Conservation (phyloP, 2,113 vertebrate genomes). For the Megaleporinus macrocephalus region DNA sequence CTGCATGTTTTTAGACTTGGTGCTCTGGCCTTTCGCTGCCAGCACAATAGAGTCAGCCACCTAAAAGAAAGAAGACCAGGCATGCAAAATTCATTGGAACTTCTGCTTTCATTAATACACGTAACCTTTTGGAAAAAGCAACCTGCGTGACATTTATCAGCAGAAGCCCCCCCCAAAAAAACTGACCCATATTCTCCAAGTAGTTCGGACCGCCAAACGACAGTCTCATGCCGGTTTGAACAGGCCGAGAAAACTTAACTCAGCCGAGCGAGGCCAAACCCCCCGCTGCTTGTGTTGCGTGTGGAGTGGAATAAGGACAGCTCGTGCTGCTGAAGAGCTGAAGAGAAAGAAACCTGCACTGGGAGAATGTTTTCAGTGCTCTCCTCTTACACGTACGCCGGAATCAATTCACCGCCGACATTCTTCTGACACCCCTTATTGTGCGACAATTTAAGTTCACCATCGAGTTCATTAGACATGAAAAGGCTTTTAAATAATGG, state of each 20-base stretch:
- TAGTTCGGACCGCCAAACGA: slow-evolving; percentile 1
- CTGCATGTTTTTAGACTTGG: slow-evolving; percentile 19
- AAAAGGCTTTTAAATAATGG: slow-evolving; percentile 24
- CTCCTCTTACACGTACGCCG: neutral
- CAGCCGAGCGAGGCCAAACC: slow-evolving; percentile 16
- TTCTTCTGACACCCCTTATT: neutral
- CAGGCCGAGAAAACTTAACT: slow-evolving; percentile 18
- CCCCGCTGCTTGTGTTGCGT: neutral
- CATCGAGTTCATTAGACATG: slow-evolving; percentile 36
- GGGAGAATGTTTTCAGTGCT: neutral
- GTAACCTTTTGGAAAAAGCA: slow-evolving; percentile 56
- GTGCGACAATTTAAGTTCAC: neutral
- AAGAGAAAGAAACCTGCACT: neutral
- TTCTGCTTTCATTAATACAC: slow-evolving; percentile 47
- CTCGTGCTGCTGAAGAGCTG: neutral
- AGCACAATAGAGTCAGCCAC: slow-evolving; percentile 19
- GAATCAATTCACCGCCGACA: neutral
- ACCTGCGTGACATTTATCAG: slow-evolving; percentile 48
- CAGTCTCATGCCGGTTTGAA: neutral
- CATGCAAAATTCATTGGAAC: slow-evolving; percentile 50
- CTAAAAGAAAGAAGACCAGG: slow-evolving; percentile 30
- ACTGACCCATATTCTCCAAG: slow-evolving; percentile 43
- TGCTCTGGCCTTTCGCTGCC: slow-evolving; percentile 56
- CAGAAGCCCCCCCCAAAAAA: slow-evolving; percentile 32
- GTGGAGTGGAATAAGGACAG: slow-evolving; percentile 1